These are phyloP conservation scores for Gadus chalcogrammus DNA, from an alignment of 2,113 vertebrate genomes.

Conservation along the genomic window DNA sequence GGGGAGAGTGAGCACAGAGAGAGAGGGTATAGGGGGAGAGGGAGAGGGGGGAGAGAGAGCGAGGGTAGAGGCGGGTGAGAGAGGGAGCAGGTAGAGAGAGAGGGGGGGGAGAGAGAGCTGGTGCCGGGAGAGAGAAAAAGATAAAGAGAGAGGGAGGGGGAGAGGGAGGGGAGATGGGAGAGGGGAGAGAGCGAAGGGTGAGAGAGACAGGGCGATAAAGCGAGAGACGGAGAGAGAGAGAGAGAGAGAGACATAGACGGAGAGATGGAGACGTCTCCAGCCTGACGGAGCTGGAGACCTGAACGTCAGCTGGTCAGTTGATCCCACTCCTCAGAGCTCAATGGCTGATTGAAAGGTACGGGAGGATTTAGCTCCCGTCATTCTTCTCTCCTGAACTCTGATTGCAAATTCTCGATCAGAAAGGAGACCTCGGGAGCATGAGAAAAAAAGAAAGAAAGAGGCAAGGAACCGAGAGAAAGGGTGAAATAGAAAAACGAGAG, in stretches of 20 bases:
- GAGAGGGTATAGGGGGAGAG: too few relatives aligned
- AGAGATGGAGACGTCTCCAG: conserved; percentile 42
- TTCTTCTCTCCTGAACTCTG: conserved; percentile 16
- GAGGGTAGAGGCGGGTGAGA: too few relatives aligned
- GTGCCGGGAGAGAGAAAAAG: conserved; percentile 1
- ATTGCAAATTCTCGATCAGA: conserved; percentile 16
- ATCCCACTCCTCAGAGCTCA: conserved; percentile 53
- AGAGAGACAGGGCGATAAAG: background rate
- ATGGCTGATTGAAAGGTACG: conserved; percentile 65
- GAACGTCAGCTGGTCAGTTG: conserved; percentile 52
- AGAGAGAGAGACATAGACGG: too few relatives aligned
- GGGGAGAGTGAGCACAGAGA: too few relatives aligned
- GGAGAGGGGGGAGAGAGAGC: too few relatives aligned
- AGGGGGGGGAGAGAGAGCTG: background rate
- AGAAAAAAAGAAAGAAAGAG: conserved; percentile 19
- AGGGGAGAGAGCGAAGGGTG: conserved; percentile 21
- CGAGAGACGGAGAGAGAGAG: too few relatives aligned
- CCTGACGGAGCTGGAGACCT: conserved; percentile 57
- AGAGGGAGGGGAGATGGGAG: too few relatives aligned
- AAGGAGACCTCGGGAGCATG: conserved; percentile 11
- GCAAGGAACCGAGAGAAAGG: conserved; percentile 23
- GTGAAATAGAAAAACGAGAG: conserved; percentile 19
- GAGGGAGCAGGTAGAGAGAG: conserved; percentile 16
- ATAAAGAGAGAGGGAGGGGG: conserved; percentile 27
- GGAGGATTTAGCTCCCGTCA: conserved; percentile 34